phyloP scores from a whole-genome alignment of 2,888 invertebrate genomes.

The Heliconius charithonia region DNA sequence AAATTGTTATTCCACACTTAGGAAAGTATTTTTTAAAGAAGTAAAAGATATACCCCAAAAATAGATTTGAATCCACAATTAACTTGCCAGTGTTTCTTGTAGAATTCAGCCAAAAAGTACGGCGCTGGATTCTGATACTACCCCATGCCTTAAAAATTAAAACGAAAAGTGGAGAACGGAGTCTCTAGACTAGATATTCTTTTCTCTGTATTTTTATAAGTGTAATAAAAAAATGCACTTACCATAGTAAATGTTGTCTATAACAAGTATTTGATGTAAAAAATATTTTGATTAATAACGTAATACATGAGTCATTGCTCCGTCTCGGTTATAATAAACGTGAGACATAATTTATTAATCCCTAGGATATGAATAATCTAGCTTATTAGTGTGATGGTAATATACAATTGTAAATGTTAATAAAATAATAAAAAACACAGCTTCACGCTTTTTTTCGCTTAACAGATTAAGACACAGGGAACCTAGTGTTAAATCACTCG shows the following conservation, averaged over 20 bases:
- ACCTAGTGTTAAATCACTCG: not conserved
- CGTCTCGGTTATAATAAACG: slow-evolving; percentile 29
- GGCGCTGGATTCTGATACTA: no score
- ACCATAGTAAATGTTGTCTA: not conserved
- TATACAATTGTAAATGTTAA: not conserved
- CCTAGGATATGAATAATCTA: slow-evolving; percentile 35
- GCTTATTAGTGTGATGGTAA: not conserved
- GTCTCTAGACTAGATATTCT: no score
- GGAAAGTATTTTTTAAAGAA: no score
- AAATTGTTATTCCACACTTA: no score
- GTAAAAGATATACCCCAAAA: no score
- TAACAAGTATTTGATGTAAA: not conserved
- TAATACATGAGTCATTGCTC: slow-evolving; percentile 19
- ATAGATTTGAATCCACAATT: not conserved
- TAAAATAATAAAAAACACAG: not conserved
- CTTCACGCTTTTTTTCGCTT: not conserved
- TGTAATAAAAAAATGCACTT: no score
- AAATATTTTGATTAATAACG: slow-evolving; percentile 19
- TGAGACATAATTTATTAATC: slow-evolving; percentile 28
- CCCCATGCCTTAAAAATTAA: no score
- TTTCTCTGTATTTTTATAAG: no score
- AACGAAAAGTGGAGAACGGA: no score
- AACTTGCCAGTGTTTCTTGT: not conserved
- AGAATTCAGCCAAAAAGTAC: no score
- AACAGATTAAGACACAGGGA: not conserved